phyloP scores from a whole-genome alignment of 2,888 invertebrate genomes.

The Crepidodera aurea region DNA sequence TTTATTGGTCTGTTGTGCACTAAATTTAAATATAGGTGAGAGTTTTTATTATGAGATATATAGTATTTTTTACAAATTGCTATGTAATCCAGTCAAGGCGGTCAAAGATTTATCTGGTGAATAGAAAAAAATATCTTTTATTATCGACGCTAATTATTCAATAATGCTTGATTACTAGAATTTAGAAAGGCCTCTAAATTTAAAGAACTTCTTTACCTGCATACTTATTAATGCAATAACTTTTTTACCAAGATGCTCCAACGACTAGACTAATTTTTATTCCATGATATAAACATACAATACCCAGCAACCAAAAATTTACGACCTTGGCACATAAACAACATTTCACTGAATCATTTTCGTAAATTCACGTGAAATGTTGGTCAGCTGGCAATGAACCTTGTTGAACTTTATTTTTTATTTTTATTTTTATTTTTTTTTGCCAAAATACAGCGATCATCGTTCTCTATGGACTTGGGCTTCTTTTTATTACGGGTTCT shows the following conservation, averaged over 20 bases:
- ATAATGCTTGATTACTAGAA: too few species aligned
- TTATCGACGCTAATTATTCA: too few species aligned
- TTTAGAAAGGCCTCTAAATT: too few species aligned
- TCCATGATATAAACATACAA: background rate
- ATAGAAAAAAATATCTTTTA: too few species aligned
- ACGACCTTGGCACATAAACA: slow-evolving; percentile 27
- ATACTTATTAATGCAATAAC: too few species aligned
- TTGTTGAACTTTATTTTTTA: slow-evolving; percentile 27
- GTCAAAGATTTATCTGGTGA: too few species aligned
- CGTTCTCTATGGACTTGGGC: background rate
- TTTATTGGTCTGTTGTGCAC: too few species aligned
- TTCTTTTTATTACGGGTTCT: slow-evolving; percentile 4
- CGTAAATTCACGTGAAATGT: slow-evolving; percentile 18
- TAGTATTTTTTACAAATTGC: slow-evolving; percentile 1
- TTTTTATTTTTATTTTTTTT: slow-evolving; percentile 16
- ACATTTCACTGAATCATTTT: slow-evolving; percentile 23
- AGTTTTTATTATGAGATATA: background rate
- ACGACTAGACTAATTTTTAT: background rate
- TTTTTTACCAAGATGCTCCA: too few species aligned
- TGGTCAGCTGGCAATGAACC: slow-evolving; percentile 35
- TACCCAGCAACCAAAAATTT: background rate
- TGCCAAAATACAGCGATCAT: background rate
- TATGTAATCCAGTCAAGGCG: too few species aligned
- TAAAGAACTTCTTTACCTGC: too few species aligned
- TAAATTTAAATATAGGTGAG: slow-evolving; percentile 2